These are phyloP conservation scores for Pitta sordida DNA, from an alignment of 2,113 vertebrate genomes.

Conservation along the genomic window DNA sequence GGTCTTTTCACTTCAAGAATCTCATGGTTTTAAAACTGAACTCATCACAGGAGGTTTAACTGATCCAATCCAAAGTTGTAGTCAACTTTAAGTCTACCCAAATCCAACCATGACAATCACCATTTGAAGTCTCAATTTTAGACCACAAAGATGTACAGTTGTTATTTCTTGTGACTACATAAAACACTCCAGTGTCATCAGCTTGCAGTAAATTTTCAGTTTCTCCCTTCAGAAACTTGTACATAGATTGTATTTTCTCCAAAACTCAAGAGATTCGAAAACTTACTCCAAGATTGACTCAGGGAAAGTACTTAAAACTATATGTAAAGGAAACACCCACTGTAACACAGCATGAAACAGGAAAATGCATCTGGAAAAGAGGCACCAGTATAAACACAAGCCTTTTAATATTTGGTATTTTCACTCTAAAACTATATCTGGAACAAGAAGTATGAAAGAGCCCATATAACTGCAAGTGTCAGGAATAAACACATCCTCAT, in stretches of 20 bases:
- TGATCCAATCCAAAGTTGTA: background rate
- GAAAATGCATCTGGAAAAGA: background rate
- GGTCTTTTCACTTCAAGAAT: background rate
- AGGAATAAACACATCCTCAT: background rate
- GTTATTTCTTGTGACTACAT: accelerated
- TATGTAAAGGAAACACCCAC: background rate
- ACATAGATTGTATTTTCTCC: background rate
- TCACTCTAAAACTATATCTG: background rate
- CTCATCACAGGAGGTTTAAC: background rate
- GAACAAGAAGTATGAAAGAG: background rate
- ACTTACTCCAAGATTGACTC: background rate
- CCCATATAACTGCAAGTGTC: background rate
- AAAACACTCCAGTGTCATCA: background rate
- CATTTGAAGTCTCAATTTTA: background rate
- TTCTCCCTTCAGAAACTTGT: background rate
- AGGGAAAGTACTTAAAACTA: accelerated
- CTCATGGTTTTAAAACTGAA: background rate
- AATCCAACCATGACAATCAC: background rate
- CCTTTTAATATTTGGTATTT: background rate
- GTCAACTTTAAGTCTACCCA: background rate
- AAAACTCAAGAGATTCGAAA: background rate
- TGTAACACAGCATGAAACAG: background rate
- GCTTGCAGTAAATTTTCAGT: background rate
- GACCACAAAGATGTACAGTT: background rate
- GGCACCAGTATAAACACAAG: background rate